Percentiles rank a stretch among this genome's conserved stretches.
Conservation (phyloP, 2,113 vertebrate genomes). For the Phycodurus eques region DNA sequence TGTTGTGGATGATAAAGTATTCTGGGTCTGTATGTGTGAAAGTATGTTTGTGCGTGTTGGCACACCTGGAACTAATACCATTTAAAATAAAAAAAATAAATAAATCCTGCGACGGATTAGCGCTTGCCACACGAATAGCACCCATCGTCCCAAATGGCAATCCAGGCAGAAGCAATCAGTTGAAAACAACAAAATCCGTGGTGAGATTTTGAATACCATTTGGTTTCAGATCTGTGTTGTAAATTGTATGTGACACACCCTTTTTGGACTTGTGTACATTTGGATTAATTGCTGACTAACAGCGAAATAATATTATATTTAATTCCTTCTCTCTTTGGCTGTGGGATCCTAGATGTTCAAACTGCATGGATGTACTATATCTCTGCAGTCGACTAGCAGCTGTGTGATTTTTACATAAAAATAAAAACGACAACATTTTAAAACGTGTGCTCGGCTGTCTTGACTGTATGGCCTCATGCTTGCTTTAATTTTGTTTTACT, state of each 20-base stretch:
- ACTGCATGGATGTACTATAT: slow-evolving; percentile 87
- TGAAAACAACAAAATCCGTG: slow-evolving; percentile 30
- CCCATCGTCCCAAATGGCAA: slow-evolving; percentile 41
- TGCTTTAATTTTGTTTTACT: neutral
- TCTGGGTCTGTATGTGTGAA: neutral
- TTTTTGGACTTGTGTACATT: slow-evolving; percentile 92
- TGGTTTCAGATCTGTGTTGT: slow-evolving; percentile 79
- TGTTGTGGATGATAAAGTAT: slow-evolving; percentile 63
- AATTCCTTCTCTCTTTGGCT: slow-evolving; percentile 90
- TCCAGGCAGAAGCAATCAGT: slow-evolving; percentile 55
- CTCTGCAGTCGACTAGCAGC: slow-evolving; percentile 91
- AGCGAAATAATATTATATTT: slow-evolving; percentile 86
- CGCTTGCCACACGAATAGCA: slow-evolving; percentile 48
- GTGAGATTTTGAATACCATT: slow-evolving; percentile 58
- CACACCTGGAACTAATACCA: slow-evolving; percentile 54
- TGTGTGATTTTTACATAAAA: slow-evolving; percentile 95
- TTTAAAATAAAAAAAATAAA: slow-evolving; percentile 43
- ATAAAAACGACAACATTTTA: slow-evolving; percentile 96
- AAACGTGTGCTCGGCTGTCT: slow-evolving; percentile 56
- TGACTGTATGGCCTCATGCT: slow-evolving; percentile 14
- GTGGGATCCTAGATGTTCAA: slow-evolving; percentile 89
- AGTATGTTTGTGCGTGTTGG: slow-evolving; percentile 24
- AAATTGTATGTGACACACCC: slow-evolving; percentile 88
- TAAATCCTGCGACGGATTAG: slow-evolving; percentile 38
- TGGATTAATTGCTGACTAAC: slow-evolving; percentile 94